Evolutionary conservation across 2,888 invertebrate species (phyloP).

Genomic region (Aleiodes leptofemur): DNA sequence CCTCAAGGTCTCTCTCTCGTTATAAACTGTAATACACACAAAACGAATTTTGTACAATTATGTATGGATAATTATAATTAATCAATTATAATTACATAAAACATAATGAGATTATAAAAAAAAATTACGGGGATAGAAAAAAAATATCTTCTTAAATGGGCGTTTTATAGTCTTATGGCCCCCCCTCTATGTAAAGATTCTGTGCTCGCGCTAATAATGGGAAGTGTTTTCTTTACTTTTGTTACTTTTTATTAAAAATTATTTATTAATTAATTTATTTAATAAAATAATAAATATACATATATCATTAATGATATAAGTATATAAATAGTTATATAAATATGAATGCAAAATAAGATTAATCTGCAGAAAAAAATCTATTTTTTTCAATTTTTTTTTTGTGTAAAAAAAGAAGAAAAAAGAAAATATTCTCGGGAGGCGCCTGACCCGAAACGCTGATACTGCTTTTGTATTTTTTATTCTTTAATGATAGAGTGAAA

Average conservation of each 20-base stretch:
- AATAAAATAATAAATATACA: conserved; percentile 14
- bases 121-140: neutral
- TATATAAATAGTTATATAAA: neutral
- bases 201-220: conserved; percentile 35
- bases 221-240: conserved; percentile 36
- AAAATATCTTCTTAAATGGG: neutral
- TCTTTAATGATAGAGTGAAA: neutral
- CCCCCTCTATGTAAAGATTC: conserved; percentile 18
- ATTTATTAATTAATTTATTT: conserved; percentile 17
- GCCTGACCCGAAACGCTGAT: conserved; percentile 8
- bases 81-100: conserved; percentile 18
- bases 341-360: too few relatives aligned
- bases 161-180: conserved; percentile 4
- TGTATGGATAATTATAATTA: conserved; percentile 2
- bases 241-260: conserved; percentile 29
- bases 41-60: neutral
- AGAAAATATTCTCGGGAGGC: neutral
- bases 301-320: neutral
- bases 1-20: conserved; percentile 31
- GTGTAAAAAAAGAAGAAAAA: neutral
- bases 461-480: conserved; percentile 37
- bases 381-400: conserved; percentile 37
- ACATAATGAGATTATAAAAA: conserved; percentile 2
- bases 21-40: conserved; percentile 1
- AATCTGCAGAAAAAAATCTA: neutral